Percentiles rank a stretch among this genome's conserved stretches.
These are phyloP conservation scores for Limosa lapponica DNA, from an alignment of 2,797 vertebrate genomes.

Conservation along the genomic window DNA sequence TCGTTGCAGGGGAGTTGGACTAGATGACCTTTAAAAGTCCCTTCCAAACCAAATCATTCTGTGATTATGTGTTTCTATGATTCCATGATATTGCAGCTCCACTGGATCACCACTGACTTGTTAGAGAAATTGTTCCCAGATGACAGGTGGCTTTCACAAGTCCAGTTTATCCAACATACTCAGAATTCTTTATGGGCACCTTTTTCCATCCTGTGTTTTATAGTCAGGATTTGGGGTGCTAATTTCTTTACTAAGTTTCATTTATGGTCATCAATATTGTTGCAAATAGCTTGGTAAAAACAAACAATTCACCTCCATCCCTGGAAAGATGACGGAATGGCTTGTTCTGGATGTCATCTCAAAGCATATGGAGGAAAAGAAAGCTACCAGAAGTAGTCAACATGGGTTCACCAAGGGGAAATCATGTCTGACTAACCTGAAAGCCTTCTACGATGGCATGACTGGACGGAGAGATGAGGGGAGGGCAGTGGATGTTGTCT, in stretches of 20 bases:
- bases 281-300: not conserved
- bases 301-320: not conserved
- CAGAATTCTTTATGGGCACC: not conserved
- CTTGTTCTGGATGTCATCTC: too few relatives aligned
- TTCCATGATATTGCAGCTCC: not conserved
- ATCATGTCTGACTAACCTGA: too few relatives aligned
- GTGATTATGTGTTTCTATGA: not conserved
- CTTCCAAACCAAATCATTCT: not conserved
- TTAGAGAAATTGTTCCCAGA: not conserved
- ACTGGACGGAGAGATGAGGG: too few relatives aligned
- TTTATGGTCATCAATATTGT: not conserved
- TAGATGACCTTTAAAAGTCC: not conserved
- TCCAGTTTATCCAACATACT: not conserved
- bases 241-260: not conserved
- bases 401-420: too few relatives aligned
- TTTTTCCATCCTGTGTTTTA: not conserved
- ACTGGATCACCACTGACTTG: not conserved
- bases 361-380: too few relatives aligned
- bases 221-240: not conserved
- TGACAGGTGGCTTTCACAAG: not conserved
- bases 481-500: too few relatives aligned
- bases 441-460: too few relatives aligned
- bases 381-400: too few relatives aligned
- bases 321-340: too few relatives aligned
- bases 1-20: not conserved